Percentiles rank a stretch among this genome's conserved stretches.
These are phyloP conservation scores for Mohoua ochrocephala DNA, from an alignment of 2,113 vertebrate species.

Conservation along the genomic window DNA sequence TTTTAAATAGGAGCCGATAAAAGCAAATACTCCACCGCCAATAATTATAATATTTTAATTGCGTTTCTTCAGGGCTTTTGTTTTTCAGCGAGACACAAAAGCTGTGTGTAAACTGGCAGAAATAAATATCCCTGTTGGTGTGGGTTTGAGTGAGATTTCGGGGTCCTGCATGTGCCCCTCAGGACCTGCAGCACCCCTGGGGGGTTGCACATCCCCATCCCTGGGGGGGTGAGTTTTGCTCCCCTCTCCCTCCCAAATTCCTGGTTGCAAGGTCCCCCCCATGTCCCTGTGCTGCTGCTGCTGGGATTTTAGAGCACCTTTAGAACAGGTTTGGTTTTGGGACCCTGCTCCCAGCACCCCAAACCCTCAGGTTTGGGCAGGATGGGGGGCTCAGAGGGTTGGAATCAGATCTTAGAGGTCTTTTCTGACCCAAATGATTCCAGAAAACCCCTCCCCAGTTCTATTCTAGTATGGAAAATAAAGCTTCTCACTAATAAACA, in stretches of 20 bases:
- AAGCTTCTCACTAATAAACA: background rate
- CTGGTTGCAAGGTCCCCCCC: rapidly evolving
- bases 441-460: too few relatives aligned
- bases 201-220: background rate
- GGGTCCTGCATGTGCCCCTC: rapidly evolving
- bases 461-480: background rate
- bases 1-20: slow-evolving; percentile 53
- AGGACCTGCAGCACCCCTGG: background rate
- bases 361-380: background rate
- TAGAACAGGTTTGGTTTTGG: background rate
- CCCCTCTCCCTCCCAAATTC: background rate
- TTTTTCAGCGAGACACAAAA: background rate
- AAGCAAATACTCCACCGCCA: slow-evolving; percentile 61
- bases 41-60: slow-evolving; percentile 76
- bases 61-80: slow-evolving; percentile 55
- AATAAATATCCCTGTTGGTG: background rate
- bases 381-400: background rate
- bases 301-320: background rate
- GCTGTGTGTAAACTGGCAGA: background rate
- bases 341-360: background rate
- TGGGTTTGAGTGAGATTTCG: background rate
- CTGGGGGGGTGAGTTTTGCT: background rate
- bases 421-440: background rate
- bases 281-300: background rate
- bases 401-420: background rate